Percentiles rank a stretch among this genome's conserved stretches.
phyloP scores from a whole-genome alignment of 1,140 invertebrate species.

The Drosophila jambulina region DNA sequence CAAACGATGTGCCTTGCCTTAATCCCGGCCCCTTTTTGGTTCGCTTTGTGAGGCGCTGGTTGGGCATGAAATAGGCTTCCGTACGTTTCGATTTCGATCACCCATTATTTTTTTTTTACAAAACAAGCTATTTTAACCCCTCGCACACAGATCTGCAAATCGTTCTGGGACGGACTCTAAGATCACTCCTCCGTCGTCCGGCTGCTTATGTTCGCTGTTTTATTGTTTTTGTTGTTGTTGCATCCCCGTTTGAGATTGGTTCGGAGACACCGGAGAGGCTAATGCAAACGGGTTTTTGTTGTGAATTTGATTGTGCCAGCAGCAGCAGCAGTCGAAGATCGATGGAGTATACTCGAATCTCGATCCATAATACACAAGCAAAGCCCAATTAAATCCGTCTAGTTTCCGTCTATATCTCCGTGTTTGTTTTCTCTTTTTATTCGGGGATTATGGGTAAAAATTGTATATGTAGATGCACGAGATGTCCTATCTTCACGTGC shows the following conservation, averaged over 20 bases:
- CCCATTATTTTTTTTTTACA: too few relatives aligned
- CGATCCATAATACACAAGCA: background rate
- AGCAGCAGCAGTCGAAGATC: background rate
- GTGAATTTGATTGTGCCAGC: background rate
- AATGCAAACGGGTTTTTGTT: background rate
- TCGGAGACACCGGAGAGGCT: background rate
- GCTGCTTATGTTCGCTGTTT: background rate
- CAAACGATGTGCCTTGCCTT: background rate
- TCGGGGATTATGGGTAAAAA: background rate
- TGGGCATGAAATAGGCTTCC: background rate
- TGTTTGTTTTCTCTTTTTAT: background rate
- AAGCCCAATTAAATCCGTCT: background rate
- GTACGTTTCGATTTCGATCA: background rate
- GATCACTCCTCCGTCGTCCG: background rate
- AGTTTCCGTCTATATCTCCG: background rate
- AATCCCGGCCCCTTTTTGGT: rapidly evolving
- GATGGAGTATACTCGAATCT: background rate
- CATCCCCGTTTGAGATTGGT: too few relatives aligned
- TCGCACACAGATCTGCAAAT: background rate
- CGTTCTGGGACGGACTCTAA: background rate
- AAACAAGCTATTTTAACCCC: too few relatives aligned
- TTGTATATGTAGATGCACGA: too few relatives aligned
- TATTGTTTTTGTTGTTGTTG: background rate
- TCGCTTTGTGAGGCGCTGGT: background rate
- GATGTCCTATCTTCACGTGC: too few relatives aligned